Percentiles rank a stretch among this genome's conserved stretches.
Evolutionary conservation across 2,797 vertebrate genomes (phyloP).

Genomic region (Cuniculus paca): DNA sequence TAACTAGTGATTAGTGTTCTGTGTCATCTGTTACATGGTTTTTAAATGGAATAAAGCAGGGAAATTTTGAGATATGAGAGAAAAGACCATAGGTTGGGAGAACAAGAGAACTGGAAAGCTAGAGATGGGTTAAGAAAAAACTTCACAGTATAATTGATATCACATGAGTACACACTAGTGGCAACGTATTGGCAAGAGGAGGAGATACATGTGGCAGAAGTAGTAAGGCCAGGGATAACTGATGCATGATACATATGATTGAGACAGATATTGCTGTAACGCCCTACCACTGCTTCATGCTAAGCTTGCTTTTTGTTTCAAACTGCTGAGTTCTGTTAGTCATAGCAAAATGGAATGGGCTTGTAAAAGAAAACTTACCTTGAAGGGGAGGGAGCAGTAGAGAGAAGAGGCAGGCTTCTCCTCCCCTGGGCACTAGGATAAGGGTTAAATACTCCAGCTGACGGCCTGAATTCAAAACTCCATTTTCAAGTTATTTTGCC

Average conservation of each 20-base stretch:
- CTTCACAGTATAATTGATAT: not conserved
- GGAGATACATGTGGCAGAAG: not conserved
- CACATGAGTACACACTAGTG: not conserved
- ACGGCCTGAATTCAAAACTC: not conserved
- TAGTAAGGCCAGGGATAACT: not conserved
- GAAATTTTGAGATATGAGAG: not conserved
- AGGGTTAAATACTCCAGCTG: not conserved
- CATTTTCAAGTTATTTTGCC: not conserved
- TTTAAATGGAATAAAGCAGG: not conserved
- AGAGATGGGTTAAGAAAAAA: not conserved
- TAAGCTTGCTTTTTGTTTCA: not conserved
- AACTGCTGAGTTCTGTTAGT: not conserved
- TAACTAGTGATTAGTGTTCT: not conserved
- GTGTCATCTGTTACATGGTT: not conserved
- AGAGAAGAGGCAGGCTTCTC: not conserved
- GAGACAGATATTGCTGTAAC: accelerated
- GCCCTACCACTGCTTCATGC: not conserved
- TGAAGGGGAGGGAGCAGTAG: not conserved
- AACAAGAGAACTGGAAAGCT: not conserved
- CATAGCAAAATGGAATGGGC: not conserved
- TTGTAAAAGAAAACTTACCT: not conserved
- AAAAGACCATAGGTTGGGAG: not conserved
- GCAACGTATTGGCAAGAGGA: not conserved
- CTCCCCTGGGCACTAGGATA: not conserved
- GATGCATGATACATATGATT: not conserved